phyloP scores from a whole-genome alignment of 2,888 invertebrate genomes.

The Muschampia staudingeri region DNA sequence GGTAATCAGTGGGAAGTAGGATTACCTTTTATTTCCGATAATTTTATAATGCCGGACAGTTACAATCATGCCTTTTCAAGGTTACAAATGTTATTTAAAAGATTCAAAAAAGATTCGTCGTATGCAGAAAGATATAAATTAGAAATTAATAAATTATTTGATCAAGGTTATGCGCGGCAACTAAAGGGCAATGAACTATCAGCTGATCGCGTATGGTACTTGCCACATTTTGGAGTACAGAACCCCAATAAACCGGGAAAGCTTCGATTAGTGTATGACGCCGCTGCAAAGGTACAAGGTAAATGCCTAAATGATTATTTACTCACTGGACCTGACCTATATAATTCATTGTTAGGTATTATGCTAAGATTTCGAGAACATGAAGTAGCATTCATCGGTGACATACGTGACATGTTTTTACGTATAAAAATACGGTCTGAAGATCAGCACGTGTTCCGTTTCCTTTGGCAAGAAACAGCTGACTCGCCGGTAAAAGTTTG shows the following conservation, averaged over 20 bases:
- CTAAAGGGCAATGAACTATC: slow-evolving; percentile 23
- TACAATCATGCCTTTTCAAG: not conserved
- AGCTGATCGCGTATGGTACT: slow-evolving; percentile 49
- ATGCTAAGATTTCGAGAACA: slow-evolving; percentile 38
- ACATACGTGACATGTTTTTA: slow-evolving; percentile 55
- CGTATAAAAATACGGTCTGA: slow-evolving; percentile 52
- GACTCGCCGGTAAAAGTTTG: not conserved
- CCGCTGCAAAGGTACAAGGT: slow-evolving; percentile 54
- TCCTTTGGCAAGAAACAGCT: not conserved
- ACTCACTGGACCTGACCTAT: slow-evolving; percentile 58
- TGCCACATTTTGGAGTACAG: slow-evolving; percentile 55
- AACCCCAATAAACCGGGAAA: slow-evolving; percentile 63
- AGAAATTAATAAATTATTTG: slow-evolving; percentile 10
- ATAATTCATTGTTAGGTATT: slow-evolving; percentile 60
- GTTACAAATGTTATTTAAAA: not conserved
- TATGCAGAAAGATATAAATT: not conserved
- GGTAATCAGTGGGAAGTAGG: slow-evolving; percentile 1
- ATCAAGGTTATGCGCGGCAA: slow-evolving; percentile 1
- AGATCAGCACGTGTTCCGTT: slow-evolving; percentile 24
- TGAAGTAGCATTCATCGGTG: not conserved
- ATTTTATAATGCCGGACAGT: slow-evolving; percentile 5
- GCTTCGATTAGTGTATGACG: slow-evolving; percentile 59
- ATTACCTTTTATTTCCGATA: not conserved
- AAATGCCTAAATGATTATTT: slow-evolving; percentile 55
- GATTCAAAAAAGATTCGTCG: not conserved